Percentiles rank a stretch among this genome's conserved stretches.
phyloP scores from a whole-genome alignment of 1,140 invertebrate genomes.

The Drosophila micromelanica region DNA sequence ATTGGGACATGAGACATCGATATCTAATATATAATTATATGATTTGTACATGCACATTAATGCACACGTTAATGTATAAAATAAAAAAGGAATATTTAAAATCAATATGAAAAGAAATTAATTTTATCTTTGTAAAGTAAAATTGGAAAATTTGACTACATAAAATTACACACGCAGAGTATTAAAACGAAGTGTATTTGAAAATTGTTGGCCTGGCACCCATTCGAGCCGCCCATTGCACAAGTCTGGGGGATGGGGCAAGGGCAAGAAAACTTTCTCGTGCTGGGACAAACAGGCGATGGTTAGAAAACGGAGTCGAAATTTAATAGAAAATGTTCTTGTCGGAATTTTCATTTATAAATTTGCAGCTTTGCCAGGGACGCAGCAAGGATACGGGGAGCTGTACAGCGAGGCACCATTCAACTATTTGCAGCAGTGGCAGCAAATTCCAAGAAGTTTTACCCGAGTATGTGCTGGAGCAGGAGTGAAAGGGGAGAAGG shows the following conservation, averaged over 20 bases:
- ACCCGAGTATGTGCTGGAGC: neutral
- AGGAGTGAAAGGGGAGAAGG: neutral
- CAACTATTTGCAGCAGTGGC: slow-evolving; percentile 66
- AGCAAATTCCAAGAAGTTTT: slow-evolving; percentile 80
- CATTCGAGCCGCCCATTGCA: slow-evolving; percentile 9
- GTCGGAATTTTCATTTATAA: slow-evolving; percentile 83
- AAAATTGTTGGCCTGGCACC: slow-evolving; percentile 40
- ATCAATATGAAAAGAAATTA: too few relatives aligned
- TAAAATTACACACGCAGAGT: neutral
- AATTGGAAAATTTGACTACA: too few relatives aligned
- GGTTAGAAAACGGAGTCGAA: slow-evolving; percentile 58
- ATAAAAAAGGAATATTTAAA: too few relatives aligned
- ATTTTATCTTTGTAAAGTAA: too few relatives aligned
- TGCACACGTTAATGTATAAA: too few relatives aligned
- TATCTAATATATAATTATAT: too few relatives aligned
- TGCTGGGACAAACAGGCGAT: slow-evolving; percentile 46
- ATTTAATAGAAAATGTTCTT: slow-evolving; percentile 83
- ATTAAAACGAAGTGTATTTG: slow-evolving; percentile 19
- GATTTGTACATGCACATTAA: too few relatives aligned
- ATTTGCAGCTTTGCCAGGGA: slow-evolving; percentile 44
- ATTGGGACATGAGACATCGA: too few relatives aligned
- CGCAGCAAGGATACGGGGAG: neutral
- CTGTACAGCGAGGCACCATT: slow-evolving; percentile 22
- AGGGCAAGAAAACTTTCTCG: slow-evolving; percentile 80
- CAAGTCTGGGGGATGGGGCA: slow-evolving; percentile 36